These are phyloP conservation scores for Agrenia bidenticulata DNA, from an alignment of 2,888 invertebrate species.

Conservation along the genomic window DNA sequence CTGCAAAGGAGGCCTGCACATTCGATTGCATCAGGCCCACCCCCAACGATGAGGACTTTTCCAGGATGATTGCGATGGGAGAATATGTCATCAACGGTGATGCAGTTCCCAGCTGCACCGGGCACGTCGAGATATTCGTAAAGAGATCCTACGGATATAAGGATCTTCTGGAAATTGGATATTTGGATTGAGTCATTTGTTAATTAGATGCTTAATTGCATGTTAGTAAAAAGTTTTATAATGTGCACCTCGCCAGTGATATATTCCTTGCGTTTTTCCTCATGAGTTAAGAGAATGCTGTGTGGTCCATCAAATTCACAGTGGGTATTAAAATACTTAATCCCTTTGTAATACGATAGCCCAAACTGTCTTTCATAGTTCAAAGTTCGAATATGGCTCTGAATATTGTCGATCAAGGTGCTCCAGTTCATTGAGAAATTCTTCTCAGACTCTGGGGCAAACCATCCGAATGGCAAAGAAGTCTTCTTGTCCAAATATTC, in stretches of 20 bases:
- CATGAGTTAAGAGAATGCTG: not conserved
- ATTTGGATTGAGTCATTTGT: too few species aligned
- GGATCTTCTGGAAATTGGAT: conserved; percentile 8
- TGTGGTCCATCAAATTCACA: conserved; percentile 8
- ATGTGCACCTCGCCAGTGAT: conserved; percentile 14
- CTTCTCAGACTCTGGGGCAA: not conserved
- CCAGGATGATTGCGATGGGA: conserved; percentile 59
- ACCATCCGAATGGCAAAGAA: conserved; percentile 10
- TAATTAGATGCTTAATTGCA: too few species aligned
- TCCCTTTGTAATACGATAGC: conserved; percentile 57
- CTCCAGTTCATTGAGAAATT: conserved; percentile 58
- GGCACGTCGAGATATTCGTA: conserved; percentile 57
- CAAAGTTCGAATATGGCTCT: conserved; percentile 60
- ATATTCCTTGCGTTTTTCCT: not conserved
- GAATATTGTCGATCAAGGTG: conserved; percentile 59
- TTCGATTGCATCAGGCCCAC: conserved; percentile 63
- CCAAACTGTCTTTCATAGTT: conserved; percentile 61
- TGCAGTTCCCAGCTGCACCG: conserved; percentile 59
- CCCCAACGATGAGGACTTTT: conserved; percentile 59
- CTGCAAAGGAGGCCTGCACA: conserved; percentile 62
- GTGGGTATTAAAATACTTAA: conserved; percentile 61
- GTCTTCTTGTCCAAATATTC: conserved; percentile 6
- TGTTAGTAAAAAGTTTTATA: too few species aligned
- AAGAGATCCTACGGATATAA: conserved; percentile 59
- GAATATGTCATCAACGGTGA: conserved; percentile 64